Evolutionary conservation across 2,888 invertebrate species (phyloP).

Genomic region (Habroteleia sp.): DNA sequence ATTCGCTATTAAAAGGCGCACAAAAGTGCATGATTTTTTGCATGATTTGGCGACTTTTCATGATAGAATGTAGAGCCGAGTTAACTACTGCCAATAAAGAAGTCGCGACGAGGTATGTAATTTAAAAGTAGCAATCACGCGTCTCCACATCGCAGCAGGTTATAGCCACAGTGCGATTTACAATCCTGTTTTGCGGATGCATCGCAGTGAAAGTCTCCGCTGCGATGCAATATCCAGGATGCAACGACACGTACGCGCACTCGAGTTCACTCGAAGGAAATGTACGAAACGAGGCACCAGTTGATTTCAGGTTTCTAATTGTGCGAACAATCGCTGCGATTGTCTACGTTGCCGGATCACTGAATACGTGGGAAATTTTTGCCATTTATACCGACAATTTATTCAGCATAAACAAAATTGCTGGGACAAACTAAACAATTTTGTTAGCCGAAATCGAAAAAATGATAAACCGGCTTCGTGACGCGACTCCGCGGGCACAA

Average conservation of each 20-base stretch:
- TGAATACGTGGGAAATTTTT: conserved; percentile 60
- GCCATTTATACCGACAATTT: conserved; percentile 50
- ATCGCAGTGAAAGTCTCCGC: conserved; percentile 62
- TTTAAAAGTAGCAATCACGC: conserved; percentile 63
- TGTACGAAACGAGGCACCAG: conserved; percentile 58
- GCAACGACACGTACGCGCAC: conserved; percentile 64
- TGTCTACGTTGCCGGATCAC: conserved; percentile 49
- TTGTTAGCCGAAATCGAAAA: not conserved
- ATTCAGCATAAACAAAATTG: conserved; percentile 22
- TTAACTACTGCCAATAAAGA: conserved; percentile 61
- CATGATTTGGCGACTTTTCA: conserved; percentile 44
- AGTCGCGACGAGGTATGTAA: conserved; percentile 59
- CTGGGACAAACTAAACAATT: conserved; percentile 1
- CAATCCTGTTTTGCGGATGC: conserved; percentile 64
- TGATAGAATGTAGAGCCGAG: conserved; percentile 47
- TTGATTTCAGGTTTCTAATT: conserved; percentile 63
- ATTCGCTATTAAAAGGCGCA: conserved; percentile 11
- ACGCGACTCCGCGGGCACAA: conserved; percentile 10
- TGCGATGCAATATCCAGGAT: conserved; percentile 64
- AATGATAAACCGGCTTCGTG: not conserved
- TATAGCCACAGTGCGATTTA: conserved; percentile 58
- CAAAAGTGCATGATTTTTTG: conserved; percentile 40
- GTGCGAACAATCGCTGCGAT: conserved; percentile 61
- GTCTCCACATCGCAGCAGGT: conserved; percentile 60
- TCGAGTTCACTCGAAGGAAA: conserved; percentile 60